Evolutionary conservation across 2,797 vertebrate genomes (phyloP).

Genomic region (Sus cebifrons): DNA sequence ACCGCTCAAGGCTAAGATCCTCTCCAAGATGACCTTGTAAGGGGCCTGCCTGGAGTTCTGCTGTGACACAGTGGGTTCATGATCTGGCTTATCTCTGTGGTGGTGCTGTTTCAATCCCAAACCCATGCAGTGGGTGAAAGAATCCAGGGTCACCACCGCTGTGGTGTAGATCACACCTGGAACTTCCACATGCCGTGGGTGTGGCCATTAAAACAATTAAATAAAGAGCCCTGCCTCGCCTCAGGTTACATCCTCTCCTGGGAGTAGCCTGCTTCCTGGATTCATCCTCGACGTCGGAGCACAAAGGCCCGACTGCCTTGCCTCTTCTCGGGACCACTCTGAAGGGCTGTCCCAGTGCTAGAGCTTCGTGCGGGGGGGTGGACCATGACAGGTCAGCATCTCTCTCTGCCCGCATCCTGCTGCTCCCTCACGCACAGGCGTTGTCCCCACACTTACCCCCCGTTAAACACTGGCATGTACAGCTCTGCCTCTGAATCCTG

Average conservation of each 20-base stretch:
- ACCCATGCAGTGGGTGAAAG: too few relatives aligned
- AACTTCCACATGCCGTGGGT: too few relatives aligned
- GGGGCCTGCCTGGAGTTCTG: background rate
- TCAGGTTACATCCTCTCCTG: background rate
- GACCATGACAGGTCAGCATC: background rate
- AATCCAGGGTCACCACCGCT: too few relatives aligned
- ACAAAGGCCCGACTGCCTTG: background rate
- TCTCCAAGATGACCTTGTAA: background rate
- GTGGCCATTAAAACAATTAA: too few relatives aligned
- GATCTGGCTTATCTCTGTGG: too few relatives aligned
- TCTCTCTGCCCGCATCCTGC: background rate
- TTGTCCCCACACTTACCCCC: background rate
- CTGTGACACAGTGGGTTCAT: too few relatives aligned
- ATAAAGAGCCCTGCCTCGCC: background rate
- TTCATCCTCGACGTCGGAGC: background rate
- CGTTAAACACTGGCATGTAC: background rate
- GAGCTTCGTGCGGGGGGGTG: background rate
- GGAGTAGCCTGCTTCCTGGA: background rate
- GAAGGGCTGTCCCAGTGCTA: background rate
- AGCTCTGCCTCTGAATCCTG: background rate
- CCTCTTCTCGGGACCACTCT: background rate
- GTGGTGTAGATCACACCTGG: too few relatives aligned
- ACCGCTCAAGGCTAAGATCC: background rate
- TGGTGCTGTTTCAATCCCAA: too few relatives aligned
- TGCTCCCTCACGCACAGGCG: too few relatives aligned